Percentiles rank a stretch among this genome's conserved stretches.
phyloP scores from a whole-genome alignment of 1,140 invertebrate species.

The Diachasmimorpha longicaudata region DNA sequence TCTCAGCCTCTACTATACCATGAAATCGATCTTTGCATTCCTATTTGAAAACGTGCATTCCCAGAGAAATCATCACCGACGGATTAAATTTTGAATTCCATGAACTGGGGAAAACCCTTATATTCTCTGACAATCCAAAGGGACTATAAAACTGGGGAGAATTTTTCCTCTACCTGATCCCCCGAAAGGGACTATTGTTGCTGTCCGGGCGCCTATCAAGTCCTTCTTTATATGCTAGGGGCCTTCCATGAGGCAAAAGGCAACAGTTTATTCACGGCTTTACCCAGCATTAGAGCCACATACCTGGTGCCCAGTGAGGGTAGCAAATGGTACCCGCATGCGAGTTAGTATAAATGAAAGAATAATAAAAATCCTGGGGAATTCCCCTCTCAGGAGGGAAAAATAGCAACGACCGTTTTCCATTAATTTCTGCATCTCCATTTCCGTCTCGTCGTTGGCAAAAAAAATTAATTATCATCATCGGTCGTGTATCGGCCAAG shows the following conservation, averaged over 20 bases:
- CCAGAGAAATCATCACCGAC: background rate
- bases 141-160: background rate
- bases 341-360: background rate
- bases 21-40: too few species aligned
- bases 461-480: background rate
- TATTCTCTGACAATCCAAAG: background rate
- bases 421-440: background rate
- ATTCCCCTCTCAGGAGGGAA: background rate
- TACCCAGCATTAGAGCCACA: background rate
- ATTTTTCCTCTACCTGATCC: background rate
- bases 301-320: background rate
- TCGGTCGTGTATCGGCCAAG: too few species aligned
- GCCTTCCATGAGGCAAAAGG: background rate
- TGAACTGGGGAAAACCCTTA: background rate
- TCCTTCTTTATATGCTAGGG: constrained; percentile 1
- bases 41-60: too few species aligned
- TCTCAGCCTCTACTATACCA: too few species aligned
- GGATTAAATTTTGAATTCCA: background rate
- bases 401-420: background rate
- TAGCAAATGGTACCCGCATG: background rate
- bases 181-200: background rate
- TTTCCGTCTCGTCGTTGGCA: background rate
- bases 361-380: background rate
- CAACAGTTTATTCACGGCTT: constrained; percentile 5
- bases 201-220: constrained; percentile 5